These are phyloP conservation scores for Lucifuga dentata DNA, from an alignment of 2,113 vertebrate species.

Conservation along the genomic window DNA sequence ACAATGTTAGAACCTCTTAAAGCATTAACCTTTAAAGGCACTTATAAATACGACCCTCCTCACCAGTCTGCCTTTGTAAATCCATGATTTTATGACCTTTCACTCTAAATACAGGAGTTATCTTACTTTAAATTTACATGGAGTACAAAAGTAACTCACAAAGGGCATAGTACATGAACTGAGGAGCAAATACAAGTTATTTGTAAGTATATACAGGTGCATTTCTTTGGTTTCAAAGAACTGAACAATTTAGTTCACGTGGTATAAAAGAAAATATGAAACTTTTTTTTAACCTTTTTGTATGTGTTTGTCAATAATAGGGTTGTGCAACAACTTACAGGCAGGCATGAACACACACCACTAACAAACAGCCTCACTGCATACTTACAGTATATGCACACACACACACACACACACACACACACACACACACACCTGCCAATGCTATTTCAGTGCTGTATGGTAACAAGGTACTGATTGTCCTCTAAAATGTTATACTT, in stretches of 20 bases:
- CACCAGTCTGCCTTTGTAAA: slow-evolving; percentile 11
- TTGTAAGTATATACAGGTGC: slow-evolving; percentile 63
- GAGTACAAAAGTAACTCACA: slow-evolving; percentile 20
- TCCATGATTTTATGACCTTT: slow-evolving; percentile 1
- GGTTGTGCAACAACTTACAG: slow-evolving; percentile 41
- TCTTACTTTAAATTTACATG: slow-evolving; percentile 20
- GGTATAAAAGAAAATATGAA: neutral
- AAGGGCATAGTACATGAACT: slow-evolving; percentile 49
- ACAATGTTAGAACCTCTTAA: slow-evolving; percentile 23
- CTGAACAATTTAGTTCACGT: slow-evolving; percentile 29
- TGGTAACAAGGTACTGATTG: slow-evolving; percentile 44
- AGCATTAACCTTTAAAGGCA: slow-evolving; percentile 23
- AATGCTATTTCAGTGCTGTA: slow-evolving; percentile 67
- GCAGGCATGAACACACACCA: slow-evolving; percentile 30
- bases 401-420: slow-evolving; percentile 31
- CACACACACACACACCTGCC: slow-evolving; percentile 23
- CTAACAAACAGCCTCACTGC: slow-evolving; percentile 20
- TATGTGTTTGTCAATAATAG: slow-evolving; percentile 38
- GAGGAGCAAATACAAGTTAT: slow-evolving; percentile 46
- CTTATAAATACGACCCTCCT: slow-evolving; percentile 17
- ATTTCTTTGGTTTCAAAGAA: slow-evolving; percentile 51
- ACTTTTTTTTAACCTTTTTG: slow-evolving; percentile 26
- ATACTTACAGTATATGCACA: slow-evolving; percentile 26
- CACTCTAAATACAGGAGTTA: neutral
- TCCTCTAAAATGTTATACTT: slow-evolving; percentile 43